These are phyloP conservation scores for Panthera leo DNA, from an alignment of 2,113 vertebrate genomes.

Conservation along the genomic window DNA sequence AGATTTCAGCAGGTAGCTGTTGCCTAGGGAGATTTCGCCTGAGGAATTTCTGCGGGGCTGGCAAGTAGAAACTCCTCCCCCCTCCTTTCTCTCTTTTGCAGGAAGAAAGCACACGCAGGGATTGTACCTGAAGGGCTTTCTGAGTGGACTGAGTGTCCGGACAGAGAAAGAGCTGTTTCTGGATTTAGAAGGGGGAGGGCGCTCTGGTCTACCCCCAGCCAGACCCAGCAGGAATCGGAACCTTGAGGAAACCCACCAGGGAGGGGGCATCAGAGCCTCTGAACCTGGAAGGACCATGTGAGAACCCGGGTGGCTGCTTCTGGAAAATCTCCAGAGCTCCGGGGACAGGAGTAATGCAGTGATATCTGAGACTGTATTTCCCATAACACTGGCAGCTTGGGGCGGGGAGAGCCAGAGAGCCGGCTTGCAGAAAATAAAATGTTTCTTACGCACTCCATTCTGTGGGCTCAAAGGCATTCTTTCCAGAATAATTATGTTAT, in stretches of 20 bases:
- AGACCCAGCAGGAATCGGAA: neutral
- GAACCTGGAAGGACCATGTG: neutral
- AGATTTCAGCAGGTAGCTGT: neutral
- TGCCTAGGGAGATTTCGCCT: neutral
- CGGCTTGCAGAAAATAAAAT: neutral
- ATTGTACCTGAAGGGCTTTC: fast-evolving
- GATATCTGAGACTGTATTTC: neutral
- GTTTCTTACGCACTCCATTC: neutral
- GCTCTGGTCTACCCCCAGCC: neutral
- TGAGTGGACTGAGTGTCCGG: neutral
- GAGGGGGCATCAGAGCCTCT: neutral
- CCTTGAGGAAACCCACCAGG: too few species aligned
- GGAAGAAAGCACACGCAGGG: fast-evolving
- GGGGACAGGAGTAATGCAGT: fast-evolving
- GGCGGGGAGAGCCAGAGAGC: neutral
- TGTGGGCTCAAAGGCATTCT: neutral
- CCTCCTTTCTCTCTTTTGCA: neutral
- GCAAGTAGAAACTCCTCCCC: neutral
- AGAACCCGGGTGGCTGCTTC: neutral
- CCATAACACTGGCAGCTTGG: neutral
- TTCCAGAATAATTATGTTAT: neutral
- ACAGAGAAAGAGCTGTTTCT: neutral
- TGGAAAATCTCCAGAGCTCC: neutral
- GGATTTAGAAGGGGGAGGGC: fast-evolving
- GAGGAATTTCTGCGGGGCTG: neutral